These are phyloP conservation scores for Dendroctonus valens DNA, from an alignment of 1,140 invertebrate genomes.

Conservation along the genomic window DNA sequence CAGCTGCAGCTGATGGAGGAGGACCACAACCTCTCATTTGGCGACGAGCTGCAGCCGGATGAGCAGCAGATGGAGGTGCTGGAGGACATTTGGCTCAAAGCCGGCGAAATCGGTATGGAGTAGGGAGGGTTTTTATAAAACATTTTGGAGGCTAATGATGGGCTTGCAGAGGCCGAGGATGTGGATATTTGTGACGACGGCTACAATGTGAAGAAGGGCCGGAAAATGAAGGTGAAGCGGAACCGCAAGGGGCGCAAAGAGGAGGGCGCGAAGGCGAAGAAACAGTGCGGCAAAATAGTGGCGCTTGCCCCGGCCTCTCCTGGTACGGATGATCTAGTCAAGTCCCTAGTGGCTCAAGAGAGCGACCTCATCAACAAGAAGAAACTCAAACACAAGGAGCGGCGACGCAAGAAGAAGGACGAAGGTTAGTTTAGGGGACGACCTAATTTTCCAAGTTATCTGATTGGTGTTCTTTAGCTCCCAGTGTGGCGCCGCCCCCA, in stretches of 20 bases:
- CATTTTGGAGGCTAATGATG: not conserved
- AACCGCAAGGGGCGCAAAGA: slow-evolving; percentile 2
- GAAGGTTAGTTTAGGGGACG: not conserved
- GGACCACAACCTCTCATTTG: slow-evolving; percentile 47
- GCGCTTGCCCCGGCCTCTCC: slow-evolving; percentile 28
- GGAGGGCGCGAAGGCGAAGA: slow-evolving; percentile 38
- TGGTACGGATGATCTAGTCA: slow-evolving; percentile 38
- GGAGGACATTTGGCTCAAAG: slow-evolving; percentile 80
- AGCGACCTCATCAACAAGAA: slow-evolving; percentile 39
- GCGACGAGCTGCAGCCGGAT: slow-evolving; percentile 57
- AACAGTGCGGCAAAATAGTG: slow-evolving; percentile 45
- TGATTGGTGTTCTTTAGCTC: not conserved
- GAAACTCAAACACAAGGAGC: slow-evolving; percentile 36
- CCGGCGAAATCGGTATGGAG: slow-evolving; percentile 68
- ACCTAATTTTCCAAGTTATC: not conserved
- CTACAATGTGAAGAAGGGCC: slow-evolving; percentile 52
- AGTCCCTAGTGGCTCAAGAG: slow-evolving; percentile 38
- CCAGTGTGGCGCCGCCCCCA: not conserved
- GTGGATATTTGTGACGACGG: slow-evolving; percentile 57
- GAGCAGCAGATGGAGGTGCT: slow-evolving; percentile 73
- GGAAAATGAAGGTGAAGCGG: slow-evolving; percentile 33
- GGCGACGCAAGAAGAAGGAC: slow-evolving; percentile 4
- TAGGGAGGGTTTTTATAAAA: not conserved
- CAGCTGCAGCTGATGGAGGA: slow-evolving; percentile 53
- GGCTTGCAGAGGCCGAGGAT: slow-evolving; percentile 53